Conservation (phyloP, 2,888 invertebrate species). For the Alitta virens region DNA sequence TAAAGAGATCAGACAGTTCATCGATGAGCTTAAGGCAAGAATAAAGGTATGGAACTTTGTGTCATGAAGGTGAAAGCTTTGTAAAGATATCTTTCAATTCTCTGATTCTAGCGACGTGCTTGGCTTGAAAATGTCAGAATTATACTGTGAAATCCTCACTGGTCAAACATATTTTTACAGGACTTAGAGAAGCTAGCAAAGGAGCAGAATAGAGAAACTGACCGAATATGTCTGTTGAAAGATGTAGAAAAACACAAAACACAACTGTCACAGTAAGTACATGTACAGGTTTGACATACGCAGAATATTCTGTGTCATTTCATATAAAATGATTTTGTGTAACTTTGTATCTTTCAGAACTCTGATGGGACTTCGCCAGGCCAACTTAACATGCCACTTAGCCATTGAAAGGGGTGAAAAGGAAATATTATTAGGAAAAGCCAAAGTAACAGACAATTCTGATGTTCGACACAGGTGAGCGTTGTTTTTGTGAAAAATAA, state of each 20-base stretch:
- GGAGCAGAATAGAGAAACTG: constrained; percentile 48
- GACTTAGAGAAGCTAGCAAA: constrained; percentile 42
- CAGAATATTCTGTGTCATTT: not conserved
- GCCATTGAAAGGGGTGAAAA: constrained; percentile 44
- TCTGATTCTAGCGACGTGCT: too few relatives aligned
- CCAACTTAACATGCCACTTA: constrained; percentile 44
- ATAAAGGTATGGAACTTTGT: constrained; percentile 36
- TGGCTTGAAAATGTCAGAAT: too few relatives aligned
- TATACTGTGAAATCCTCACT: too few relatives aligned
- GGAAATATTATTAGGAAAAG: constrained; percentile 40
- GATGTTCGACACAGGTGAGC: too few relatives aligned
- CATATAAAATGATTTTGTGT: not conserved
- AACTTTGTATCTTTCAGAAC: constrained; percentile 33
- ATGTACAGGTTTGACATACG: not conserved
- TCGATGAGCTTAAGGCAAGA: constrained; percentile 41
- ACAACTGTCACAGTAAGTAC: constrained; percentile 38
- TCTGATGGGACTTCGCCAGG: constrained; percentile 43
- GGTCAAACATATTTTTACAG: too few relatives aligned
- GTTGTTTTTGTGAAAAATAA: too few relatives aligned
- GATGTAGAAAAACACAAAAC: constrained; percentile 48
- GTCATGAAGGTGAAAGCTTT: not conserved
- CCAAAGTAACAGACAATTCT: too few relatives aligned
- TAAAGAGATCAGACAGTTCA: constrained; percentile 36
- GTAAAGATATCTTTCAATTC: too few relatives aligned
- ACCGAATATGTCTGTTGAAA: constrained; percentile 43